Evolutionary conservation across 92 coral and sea anemone species (phyloP).

Genomic region (Epizoanthus fatuus): DNA sequence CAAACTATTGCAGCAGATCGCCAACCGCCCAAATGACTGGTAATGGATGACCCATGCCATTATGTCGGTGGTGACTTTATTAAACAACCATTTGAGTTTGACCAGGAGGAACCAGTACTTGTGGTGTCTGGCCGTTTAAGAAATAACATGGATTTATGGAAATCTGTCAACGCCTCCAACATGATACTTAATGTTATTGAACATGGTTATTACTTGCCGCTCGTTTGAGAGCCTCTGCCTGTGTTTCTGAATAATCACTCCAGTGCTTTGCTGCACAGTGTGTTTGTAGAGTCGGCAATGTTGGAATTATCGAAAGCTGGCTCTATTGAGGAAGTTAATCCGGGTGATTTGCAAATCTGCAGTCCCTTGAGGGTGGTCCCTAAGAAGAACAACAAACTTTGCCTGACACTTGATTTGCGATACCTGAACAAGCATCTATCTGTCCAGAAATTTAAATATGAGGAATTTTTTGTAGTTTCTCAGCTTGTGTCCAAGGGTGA

Average conservation of each 20-base stretch:
- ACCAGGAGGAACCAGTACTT: neutral
- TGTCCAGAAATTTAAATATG: slow-evolving; percentile 23
- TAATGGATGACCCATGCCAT: neutral
- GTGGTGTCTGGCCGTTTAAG: neutral
- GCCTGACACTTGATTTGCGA: slow-evolving; percentile 60
- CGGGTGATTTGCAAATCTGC: neutral
- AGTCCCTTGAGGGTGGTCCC: slow-evolving; percentile 58
- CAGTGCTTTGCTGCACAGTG: neutral
- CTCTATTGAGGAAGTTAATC: neutral
- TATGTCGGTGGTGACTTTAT: neutral
- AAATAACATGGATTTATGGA: slow-evolving; percentile 15
- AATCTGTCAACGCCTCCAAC: neutral
- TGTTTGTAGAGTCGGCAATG: slow-evolving; percentile 16
- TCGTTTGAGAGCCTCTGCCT: neutral
- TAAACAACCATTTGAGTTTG: slow-evolving; percentile 1
- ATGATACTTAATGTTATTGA: slow-evolving; percentile 4
- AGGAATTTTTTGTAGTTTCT: slow-evolving; percentile 20
- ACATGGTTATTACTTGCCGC: slow-evolving; percentile 10
- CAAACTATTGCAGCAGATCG: neutral
- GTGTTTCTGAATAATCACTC: neutral
- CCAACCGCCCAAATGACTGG: neutral
- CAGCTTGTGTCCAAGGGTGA: slow-evolving; percentile 37
- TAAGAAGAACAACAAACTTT: slow-evolving; percentile 55
- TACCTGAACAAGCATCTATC: slow-evolving; percentile 52
- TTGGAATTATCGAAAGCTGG: slow-evolving; percentile 17